Base-by-base conservation (phyloP, 2,888 invertebrate species). In the Drosophila eohydei region DNA sequence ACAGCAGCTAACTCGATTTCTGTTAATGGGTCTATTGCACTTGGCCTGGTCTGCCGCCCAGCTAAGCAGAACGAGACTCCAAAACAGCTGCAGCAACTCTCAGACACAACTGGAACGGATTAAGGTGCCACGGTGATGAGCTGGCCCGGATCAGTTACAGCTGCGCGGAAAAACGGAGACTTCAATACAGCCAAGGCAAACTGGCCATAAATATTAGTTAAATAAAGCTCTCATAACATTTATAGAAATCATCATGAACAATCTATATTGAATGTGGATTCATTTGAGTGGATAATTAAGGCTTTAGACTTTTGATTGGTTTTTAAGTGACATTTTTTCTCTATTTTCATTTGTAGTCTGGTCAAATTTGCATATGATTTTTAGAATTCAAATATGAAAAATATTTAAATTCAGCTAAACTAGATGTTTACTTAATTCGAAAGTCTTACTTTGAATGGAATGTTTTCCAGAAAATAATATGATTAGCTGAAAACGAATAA, bases 61-160 rank as follows among this genome's bases (percentile, higher is more conserved):
- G 44, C 46, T 44, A 11, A 55, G 44, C 52, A 64, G 56, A 26
- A 64, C 46, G 21, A 62, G 46, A 40, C 50, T 34, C 28, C 48
- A 43, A 50, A 40, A 26, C 14, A 56, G 50, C 48, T 62, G n/a
- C 38, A 38, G 52, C 52, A n/a, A 14, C 30, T 28, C 21, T 3
- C 60, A 32, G 11, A 8, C 16, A 9, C 34, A 41, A 12, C 7
- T 7, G 14, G 8, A 16, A 8, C 5, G 48, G 36, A 11, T 21
- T 28, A 56, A 34, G 43, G 21, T n/a, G 36, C 30, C 30, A 14
- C 82, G 82, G 82, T 83, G 82, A 83, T 83, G 71, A 65, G 78
- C 50, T 68, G 51, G 56, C 16, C 51, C 7, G 7, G 61, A 44
- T 59, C 32, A 30, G 50, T 32, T 3, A 14, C 34, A 14, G 43